These are phyloP conservation scores for Oxytorus armatus DNA, from an alignment of 2,888 invertebrate genomes.

Conservation along the genomic window DNA sequence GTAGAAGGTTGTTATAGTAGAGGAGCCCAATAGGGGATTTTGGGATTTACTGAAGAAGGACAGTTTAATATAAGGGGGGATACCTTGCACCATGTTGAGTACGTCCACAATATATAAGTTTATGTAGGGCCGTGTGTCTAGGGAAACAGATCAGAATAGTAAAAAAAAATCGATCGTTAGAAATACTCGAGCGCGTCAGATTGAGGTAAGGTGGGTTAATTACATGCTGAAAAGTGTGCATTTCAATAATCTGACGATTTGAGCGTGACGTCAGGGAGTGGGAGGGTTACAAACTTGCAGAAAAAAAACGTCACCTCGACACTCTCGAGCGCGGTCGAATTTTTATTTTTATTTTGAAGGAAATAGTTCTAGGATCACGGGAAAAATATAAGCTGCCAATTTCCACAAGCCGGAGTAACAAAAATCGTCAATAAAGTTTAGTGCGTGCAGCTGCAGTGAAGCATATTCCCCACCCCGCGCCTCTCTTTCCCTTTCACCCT, in stretches of 20 bases:
- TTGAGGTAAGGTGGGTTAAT: not conserved
- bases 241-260: slow-evolving; percentile 7
- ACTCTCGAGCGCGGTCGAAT: slow-evolving; percentile 1
- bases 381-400: not conserved
- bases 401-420: not conserved
- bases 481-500: too few relatives aligned
- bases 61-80: too few relatives aligned
- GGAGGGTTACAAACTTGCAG: not conserved
- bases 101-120: too few relatives aligned
- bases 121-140: too few relatives aligned
- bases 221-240: not conserved
- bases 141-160: slow-evolving; percentile 2
- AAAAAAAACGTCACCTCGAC: slow-evolving; percentile 1
- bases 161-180: slow-evolving; percentile 34
- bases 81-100: too few relatives aligned
- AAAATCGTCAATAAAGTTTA: not conserved
- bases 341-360: slow-evolving; percentile 10
- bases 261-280: slow-evolving; percentile 1
- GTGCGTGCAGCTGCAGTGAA: too few relatives aligned
- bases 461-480: too few relatives aligned
- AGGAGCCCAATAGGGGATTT: too few relatives aligned
- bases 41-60: too few relatives aligned
- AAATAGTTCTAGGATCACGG: not conserved
- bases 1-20: too few relatives aligned
- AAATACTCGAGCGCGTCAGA: slow-evolving; percentile 7